Evolutionary conservation across 2,113 vertebrate species (phyloP), one percentile per base, ranked within the genome.

Genomic region (Pelecanoides urinatrix): DNA sequence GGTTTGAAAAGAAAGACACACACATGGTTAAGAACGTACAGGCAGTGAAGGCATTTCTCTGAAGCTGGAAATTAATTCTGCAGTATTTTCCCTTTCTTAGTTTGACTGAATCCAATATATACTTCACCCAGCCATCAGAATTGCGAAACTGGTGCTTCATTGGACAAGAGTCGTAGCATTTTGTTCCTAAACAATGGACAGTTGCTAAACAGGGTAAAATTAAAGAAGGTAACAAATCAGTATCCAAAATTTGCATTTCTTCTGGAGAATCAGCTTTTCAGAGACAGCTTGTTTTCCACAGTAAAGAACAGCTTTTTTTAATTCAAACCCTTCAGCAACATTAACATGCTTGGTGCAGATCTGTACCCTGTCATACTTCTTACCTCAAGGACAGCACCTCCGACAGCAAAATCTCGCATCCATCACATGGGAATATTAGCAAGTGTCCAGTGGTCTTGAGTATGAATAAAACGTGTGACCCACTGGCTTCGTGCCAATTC

Each of bases 371-470:
- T 86, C 63, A 38, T 74, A 67, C 67, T 77, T 92, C 90, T 95
- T 90, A 67, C 71, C 88, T 86, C 95, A 95, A 94, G 95, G 95
- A 90, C 95, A 80, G 95, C 88, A 88, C 96, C 88, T 92, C 82
- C 3, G 5, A 86, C 73, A 91, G 94, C 76, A 87, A 84, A 95
- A 91, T 20, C 84, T 76, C 21, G 3, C 92, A 92, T 91, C 88
- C 34, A 16, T 91, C 96, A 87, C 77, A 13, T 5, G 86, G 91
- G 63, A 92, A 78, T 76, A 75, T 61, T 78, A 97, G 59, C 89
- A 45, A 91, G 75, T 29, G 70, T 36, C 92, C 91, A 36, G 65
- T 72, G 12, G 0, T 73, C 81, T 30, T 6, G n/a, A 42, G 58
- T 5, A 22, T 1, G 5, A 86, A 58, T 25, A 50, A 82, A 94